Conservation (phyloP, 2,113 vertebrate genomes). For the Petrocephalus microphthalmus region DNA sequence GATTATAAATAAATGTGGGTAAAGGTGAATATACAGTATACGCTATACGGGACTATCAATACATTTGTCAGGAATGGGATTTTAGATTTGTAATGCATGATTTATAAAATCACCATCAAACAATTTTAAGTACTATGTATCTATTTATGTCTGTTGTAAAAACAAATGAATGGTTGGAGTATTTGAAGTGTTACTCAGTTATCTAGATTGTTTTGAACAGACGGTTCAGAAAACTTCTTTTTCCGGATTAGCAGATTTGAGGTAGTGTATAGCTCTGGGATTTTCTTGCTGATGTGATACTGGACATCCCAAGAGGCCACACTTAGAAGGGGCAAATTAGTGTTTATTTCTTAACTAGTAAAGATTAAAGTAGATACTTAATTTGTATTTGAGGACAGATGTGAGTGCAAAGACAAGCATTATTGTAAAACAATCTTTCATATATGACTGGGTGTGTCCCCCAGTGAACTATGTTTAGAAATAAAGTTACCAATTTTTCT, state of each 20-base stretch:
- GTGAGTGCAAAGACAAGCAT: no score
- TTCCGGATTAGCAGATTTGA: neutral
- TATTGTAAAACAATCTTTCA: no score
- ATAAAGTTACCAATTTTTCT: no score
- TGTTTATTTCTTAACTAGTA: no score
- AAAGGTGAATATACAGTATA: neutral
- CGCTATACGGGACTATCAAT: neutral
- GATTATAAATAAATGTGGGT: neutral
- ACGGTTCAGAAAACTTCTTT: neutral
- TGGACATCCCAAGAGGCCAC: no score
- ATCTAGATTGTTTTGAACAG: neutral
- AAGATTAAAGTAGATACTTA: no score
- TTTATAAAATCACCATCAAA: neutral
- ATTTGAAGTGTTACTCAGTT: neutral
- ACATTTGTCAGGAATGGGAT: neutral
- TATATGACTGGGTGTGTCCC: no score
- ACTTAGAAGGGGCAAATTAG: no score
- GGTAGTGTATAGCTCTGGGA: no score
- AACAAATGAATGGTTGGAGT: neutral
- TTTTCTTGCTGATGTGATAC: no score
- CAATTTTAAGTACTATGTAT: neutral
- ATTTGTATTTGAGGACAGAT: no score
- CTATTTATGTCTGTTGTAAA: neutral
- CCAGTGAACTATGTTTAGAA: no score
- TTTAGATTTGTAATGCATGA: neutral